Evolutionary conservation across 1,140 invertebrate species (phyloP).

Genomic region (Tenebrio molitor): DNA sequence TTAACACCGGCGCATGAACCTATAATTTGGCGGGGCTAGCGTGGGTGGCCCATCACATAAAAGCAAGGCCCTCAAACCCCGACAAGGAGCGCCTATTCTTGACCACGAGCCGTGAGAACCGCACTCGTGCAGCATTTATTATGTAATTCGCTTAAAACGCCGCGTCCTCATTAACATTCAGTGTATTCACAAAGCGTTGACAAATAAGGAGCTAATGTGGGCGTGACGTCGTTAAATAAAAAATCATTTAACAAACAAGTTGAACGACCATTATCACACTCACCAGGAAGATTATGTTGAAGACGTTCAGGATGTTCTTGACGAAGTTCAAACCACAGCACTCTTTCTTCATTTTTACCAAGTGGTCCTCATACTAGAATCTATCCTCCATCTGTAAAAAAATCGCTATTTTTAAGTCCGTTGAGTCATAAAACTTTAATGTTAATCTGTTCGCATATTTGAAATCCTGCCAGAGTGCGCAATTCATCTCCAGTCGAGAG

Average conservation of each 20-base stretch:
- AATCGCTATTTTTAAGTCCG: slow-evolving; percentile 9
- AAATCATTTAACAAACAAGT: slow-evolving; percentile 5
- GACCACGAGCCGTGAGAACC: slow-evolving; percentile 8
- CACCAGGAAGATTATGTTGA: slow-evolving; percentile 85
- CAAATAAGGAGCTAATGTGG: slow-evolving; percentile 32
- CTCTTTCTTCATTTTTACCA: slow-evolving; percentile 67
- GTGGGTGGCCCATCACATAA: slow-evolving; percentile 20
- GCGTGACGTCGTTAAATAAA: slow-evolving; percentile 8
- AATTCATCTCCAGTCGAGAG: background rate
- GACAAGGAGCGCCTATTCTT: slow-evolving; percentile 2
- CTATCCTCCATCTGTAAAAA: slow-evolving; percentile 8
- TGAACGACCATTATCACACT: slow-evolving; percentile 65
- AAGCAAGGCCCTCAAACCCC: background rate
- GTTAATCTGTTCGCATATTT: slow-evolving; percentile 3
- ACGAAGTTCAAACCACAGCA: slow-evolving; percentile 84
- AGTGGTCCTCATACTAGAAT: background rate
- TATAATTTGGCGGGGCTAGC: slow-evolving; percentile 24
- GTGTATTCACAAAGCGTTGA: slow-evolving; percentile 1
- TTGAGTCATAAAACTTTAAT: slow-evolving; percentile 12
- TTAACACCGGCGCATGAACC: slow-evolving; percentile 6
- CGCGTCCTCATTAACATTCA: slow-evolving; percentile 18
- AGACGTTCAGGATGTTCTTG: slow-evolving; percentile 83
- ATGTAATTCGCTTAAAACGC: background rate
- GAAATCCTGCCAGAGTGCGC: slow-evolving; percentile 16
- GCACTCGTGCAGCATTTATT: background rate